These are phyloP conservation scores for Scophthalmus maximus DNA, from an alignment of 2,113 vertebrate genomes.

Conservation along the genomic window DNA sequence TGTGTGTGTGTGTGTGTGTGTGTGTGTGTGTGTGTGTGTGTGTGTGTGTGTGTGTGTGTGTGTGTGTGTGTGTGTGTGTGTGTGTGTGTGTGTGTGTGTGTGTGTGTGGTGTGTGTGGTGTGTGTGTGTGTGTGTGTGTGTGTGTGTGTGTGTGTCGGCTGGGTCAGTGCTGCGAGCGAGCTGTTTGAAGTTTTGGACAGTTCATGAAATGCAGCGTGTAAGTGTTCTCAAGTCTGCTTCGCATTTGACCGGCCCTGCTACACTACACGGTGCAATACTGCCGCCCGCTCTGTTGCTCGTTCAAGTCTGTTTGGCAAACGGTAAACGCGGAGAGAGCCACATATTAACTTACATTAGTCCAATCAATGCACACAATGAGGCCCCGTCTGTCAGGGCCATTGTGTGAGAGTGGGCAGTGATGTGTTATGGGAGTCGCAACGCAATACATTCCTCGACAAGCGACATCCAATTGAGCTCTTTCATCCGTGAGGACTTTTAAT, in stretches of 20 bases:
- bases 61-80: slow-evolving; percentile 10
- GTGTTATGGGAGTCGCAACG: slow-evolving; percentile 18
- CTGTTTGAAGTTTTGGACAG: slow-evolving; percentile 63
- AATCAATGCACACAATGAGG: background rate
- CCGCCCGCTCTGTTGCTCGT: background rate
- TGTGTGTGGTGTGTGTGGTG: slow-evolving; percentile 9
- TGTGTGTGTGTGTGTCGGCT: slow-evolving; percentile 7
- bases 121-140: slow-evolving; percentile 13
- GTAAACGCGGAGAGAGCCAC: background rate
- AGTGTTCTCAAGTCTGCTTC: slow-evolving; percentile 25
- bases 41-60: slow-evolving; percentile 10
- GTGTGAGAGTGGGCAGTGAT: slow-evolving; percentile 16
- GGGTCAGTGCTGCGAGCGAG: slow-evolving; percentile 12
- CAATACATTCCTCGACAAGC: slow-evolving; percentile 35
- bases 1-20: slow-evolving; percentile 9
- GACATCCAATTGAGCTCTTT: slow-evolving; percentile 43
- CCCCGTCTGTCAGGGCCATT: background rate
- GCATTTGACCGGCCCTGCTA: slow-evolving; percentile 28
- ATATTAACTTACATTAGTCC: background rate
- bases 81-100: slow-evolving; percentile 9
- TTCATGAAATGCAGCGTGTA: slow-evolving; percentile 46
- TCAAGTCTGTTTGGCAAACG: background rate
- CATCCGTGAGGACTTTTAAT: slow-evolving; percentile 50
- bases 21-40: slow-evolving; percentile 4
- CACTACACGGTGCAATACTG: background rate